Conservation (phyloP, 2,888 invertebrate genomes). For the Augochlorella aurata region DNA sequence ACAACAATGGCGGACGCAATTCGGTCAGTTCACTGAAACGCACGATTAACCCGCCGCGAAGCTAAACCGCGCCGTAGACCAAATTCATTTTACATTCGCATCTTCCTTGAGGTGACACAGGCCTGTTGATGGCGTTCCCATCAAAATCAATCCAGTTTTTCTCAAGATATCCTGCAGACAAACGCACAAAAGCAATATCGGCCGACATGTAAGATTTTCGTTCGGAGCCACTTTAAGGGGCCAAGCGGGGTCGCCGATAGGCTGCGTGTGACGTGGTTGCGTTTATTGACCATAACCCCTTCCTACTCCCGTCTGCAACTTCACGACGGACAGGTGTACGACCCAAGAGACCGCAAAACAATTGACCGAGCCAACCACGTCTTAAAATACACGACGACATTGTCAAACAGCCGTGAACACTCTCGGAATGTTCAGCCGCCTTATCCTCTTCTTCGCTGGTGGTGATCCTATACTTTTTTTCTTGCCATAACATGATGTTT, state of each 20-base stretch:
- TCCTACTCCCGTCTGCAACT: slow-evolving; percentile 75
- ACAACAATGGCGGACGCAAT: slow-evolving; percentile 79
- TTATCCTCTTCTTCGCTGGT: slow-evolving; percentile 12
- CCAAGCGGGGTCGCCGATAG: slow-evolving; percentile 79
- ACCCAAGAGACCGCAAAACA: slow-evolving; percentile 63
- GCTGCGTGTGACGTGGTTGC: slow-evolving; percentile 80
- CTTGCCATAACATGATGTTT: slow-evolving; percentile 12
- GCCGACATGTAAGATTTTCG: slow-evolving; percentile 79
- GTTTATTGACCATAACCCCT: slow-evolving; percentile 82
- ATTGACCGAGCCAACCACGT: slow-evolving; percentile 64
- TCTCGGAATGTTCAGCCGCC: neutral
- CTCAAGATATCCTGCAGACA: slow-evolving; percentile 66
- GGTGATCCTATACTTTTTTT: neutral
- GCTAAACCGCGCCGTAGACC: slow-evolving; percentile 29
- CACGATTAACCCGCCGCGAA: slow-evolving; percentile 58
- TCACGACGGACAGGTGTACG: slow-evolving; percentile 74
- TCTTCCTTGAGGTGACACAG: slow-evolving; percentile 36
- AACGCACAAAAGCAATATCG: slow-evolving; percentile 75
- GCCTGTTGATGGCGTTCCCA: slow-evolving; percentile 20
- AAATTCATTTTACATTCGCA: slow-evolving; percentile 57
- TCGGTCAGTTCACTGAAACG: slow-evolving; percentile 73
- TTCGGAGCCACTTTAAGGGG: slow-evolving; percentile 78
- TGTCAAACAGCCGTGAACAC: slow-evolving; percentile 8
- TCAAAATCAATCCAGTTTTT: slow-evolving; percentile 47
- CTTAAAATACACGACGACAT: slow-evolving; percentile 56